phyloP scores from a whole-genome alignment of 2,888 invertebrate species.

The Protonemura montana region DNA sequence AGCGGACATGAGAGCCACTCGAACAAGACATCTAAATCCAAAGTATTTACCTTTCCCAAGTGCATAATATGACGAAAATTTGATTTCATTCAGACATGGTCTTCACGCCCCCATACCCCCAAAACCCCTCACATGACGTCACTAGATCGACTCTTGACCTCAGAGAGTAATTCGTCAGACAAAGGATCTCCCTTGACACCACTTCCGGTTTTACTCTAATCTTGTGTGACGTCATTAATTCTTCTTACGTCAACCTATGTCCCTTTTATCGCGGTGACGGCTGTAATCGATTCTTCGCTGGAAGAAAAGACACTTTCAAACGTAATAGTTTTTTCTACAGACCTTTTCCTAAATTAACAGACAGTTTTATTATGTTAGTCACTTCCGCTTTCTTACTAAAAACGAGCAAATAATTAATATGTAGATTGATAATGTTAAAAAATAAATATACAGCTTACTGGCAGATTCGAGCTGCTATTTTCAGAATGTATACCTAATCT shows the following conservation, averaged over 20 bases:
- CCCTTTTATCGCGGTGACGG: neutral
- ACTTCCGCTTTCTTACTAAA: neutral
- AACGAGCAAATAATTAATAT: neutral
- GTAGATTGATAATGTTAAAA: neutral
- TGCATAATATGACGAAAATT: slow-evolving; percentile 12
- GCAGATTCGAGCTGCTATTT: neutral
- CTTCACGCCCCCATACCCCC: neutral
- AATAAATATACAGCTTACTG: neutral
- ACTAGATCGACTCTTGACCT: slow-evolving; percentile 12
- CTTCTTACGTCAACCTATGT: slow-evolving; percentile 8
- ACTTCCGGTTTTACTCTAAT: slow-evolving; percentile 16
- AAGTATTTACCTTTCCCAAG: slow-evolving; percentile 12
- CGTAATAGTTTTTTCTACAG: no score
- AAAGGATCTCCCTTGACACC: slow-evolving; percentile 27
- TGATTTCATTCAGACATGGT: neutral
- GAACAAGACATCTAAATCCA: slow-evolving; percentile 12
- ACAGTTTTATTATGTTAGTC: no score
- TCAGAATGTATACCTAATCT: neutral
- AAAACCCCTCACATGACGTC: neutral
- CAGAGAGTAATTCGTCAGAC: slow-evolving; percentile 13
- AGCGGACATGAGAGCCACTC: neutral
- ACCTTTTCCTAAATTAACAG: neutral
- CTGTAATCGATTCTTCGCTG: no score
- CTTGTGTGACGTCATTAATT: slow-evolving; percentile 33
- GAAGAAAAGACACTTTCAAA: neutral